These are phyloP conservation scores for Dolichoris vasculosae DNA, from an alignment of 1,140 invertebrate species.

Conservation along the genomic window DNA sequence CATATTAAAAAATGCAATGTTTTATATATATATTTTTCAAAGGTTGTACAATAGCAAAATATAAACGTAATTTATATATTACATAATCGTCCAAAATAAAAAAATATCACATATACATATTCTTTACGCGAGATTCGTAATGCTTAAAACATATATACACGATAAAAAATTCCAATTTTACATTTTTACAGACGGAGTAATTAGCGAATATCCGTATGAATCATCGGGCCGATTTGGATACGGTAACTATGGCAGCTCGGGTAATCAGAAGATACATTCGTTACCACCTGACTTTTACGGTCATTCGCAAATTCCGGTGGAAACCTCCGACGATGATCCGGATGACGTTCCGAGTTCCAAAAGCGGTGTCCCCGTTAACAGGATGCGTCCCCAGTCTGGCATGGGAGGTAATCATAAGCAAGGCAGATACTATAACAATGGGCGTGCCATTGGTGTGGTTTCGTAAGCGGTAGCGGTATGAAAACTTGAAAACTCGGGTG, in stretches of 20 bases:
- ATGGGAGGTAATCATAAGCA: conserved; percentile 54
- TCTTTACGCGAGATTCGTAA: too few relatives aligned
- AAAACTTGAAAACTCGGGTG: too few relatives aligned
- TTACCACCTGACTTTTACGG: conserved; percentile 58
- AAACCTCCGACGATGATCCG: conserved; percentile 52
- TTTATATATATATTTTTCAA: too few relatives aligned
- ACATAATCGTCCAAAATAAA: too few relatives aligned
- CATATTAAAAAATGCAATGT: too few relatives aligned
- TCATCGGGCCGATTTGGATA: conserved; percentile 54
- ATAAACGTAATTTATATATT: too few relatives aligned
- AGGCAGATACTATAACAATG: conserved; percentile 47
- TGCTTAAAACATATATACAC: too few relatives aligned
- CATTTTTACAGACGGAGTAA: not conserved
- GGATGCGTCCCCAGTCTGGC: conserved; percentile 54
- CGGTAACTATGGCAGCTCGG: conserved; percentile 44
- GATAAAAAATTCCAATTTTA: not conserved
- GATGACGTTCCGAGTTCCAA: conserved; percentile 60
- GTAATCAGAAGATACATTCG: conserved; percentile 50
- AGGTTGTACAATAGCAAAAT: too few relatives aligned
- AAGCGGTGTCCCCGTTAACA: conserved; percentile 61
- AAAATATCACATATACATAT: too few relatives aligned
- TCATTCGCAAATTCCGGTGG: not conserved
- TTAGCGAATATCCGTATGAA: conserved; percentile 53
- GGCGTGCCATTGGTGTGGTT: conserved; percentile 57
- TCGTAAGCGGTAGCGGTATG: conserved; percentile 56